A percentile compares a stretch with the other conserved stretches of the same genome.
Evolutionary conservation across 1,140 invertebrate species (phyloP).

Genomic region (Drosophila auraria): DNA sequence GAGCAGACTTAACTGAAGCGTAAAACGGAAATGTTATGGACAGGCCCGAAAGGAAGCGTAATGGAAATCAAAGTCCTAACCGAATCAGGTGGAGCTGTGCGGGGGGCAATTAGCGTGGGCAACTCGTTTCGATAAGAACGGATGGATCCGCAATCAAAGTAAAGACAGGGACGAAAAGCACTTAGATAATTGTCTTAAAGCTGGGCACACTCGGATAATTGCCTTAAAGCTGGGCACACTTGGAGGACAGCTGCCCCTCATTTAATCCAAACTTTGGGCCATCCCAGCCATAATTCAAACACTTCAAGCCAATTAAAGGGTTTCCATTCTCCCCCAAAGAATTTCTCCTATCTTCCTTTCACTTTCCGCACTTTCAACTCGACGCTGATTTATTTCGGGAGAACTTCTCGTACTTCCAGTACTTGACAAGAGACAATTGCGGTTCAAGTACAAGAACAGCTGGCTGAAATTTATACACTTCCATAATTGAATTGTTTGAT

Average conservation of each 20-base stretch:
- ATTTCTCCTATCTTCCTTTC: conserved; percentile 32
- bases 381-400: conserved; percentile 40
- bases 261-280: conserved; percentile 5
- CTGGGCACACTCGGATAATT: conserved; percentile 39
- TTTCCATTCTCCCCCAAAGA: conserved; percentile 11
- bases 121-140: conserved; percentile 53
- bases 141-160: conserved; percentile 63
- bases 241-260: conserved; percentile 22
- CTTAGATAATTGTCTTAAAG: conserved; percentile 83
- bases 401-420: conserved; percentile 18
- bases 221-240: conserved; percentile 25
- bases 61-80: conserved; percentile 76
- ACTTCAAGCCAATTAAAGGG: conserved; percentile 62
- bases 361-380: conserved; percentile 35
- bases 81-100: conserved; percentile 38
- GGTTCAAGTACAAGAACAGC: conserved; percentile 54
- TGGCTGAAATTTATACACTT: conserved; percentile 46
- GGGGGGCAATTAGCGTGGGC: conserved; percentile 56
- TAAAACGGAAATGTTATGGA: conserved; percentile 78
- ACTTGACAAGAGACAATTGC: conserved; percentile 62
- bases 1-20: conserved; percentile 54
- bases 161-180: conserved; percentile 63
- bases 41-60: conserved; percentile 56
- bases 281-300: conserved; percentile 25
- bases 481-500: conserved; percentile 63